phyloP scores from a whole-genome alignment of 1,140 invertebrate genomes.

The Nilaparvata lugens region DNA sequence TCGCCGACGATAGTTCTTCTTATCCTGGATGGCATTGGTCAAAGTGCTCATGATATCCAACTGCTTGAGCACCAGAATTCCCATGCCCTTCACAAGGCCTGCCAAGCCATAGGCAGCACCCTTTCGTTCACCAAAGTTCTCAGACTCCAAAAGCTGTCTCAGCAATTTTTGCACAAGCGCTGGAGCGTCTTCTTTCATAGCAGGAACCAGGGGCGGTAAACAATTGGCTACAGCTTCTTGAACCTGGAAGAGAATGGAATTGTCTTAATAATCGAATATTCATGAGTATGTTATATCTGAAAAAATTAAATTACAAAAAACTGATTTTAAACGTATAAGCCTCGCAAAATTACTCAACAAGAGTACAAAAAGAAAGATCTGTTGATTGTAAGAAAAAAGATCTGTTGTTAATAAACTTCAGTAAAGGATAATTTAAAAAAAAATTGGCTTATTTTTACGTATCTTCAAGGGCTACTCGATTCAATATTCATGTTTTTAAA shows the following conservation, averaged over 20 bases:
- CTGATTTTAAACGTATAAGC: no score
- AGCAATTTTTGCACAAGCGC: slow-evolving; percentile 81
- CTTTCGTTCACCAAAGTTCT: slow-evolving; percentile 93
- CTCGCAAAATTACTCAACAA: no score
- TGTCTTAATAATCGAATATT: no score
- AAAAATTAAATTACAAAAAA: no score
- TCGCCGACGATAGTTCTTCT: slow-evolving; percentile 86
- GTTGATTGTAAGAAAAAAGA: no score
- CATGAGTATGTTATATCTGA: no score
- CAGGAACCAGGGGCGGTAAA: slow-evolving; percentile 84
- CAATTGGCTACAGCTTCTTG: slow-evolving; percentile 98
- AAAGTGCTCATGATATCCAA: slow-evolving; percentile 91
- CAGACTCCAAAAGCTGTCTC: slow-evolving; percentile 79
- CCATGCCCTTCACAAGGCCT: slow-evolving; percentile 60
- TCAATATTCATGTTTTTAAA: no score
- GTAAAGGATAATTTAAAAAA: no score
- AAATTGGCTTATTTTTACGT: no score
- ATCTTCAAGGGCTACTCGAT: no score
- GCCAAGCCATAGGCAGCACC: slow-evolving; percentile 85
- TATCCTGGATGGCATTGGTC: slow-evolving; percentile 91
- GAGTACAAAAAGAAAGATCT: no score
- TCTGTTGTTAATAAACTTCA: no score
- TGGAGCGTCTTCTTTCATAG: slow-evolving; percentile 83
- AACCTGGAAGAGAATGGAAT: slow-evolving; percentile 47
- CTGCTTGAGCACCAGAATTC: slow-evolving; percentile 91